Evolutionary conservation across 1,140 invertebrate species (phyloP).

Genomic region (Euura lappo): DNA sequence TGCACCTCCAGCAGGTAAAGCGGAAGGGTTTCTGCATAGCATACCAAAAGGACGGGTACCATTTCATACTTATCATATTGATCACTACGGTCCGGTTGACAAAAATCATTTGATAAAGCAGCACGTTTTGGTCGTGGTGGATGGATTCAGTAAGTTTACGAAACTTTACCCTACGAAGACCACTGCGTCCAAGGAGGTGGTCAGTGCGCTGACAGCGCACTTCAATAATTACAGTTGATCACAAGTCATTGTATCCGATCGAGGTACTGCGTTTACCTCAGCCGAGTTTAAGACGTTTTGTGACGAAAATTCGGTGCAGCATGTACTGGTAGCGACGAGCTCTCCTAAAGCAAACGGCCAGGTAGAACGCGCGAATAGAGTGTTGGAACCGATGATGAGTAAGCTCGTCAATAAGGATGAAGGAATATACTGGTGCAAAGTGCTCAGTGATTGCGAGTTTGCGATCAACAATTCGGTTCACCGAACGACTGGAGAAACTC

Average conservation of each 20-base stretch:
- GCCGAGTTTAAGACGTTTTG: constrained; percentile 26
- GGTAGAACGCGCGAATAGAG: constrained; percentile 24
- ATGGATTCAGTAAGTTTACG: constrained; percentile 37
- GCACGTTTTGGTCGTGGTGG: constrained; percentile 38
- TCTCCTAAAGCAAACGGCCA: constrained; percentile 23
- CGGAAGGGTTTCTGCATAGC: constrained; percentile 24
- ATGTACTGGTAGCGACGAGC: constrained; percentile 21
- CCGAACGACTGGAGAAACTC: constrained; percentile 24
- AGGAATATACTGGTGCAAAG: constrained; percentile 27
- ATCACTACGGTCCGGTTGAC: constrained; percentile 29
- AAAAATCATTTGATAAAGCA: constrained; percentile 23
- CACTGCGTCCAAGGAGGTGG: constrained; percentile 21
- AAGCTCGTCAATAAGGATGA: constrained; percentile 25
- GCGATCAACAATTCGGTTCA: constrained; percentile 35
- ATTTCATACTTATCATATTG: constrained; percentile 29
- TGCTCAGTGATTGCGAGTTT: constrained; percentile 29
- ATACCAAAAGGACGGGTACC: constrained; percentile 26
- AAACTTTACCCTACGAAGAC: constrained; percentile 23
- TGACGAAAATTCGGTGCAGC: constrained; percentile 16
- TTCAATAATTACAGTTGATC: constrained; percentile 25
- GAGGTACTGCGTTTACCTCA: constrained; percentile 28
- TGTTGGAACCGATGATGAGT: constrained; percentile 27
- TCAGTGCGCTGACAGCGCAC: constrained; percentile 17
- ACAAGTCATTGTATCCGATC: constrained; percentile 22
- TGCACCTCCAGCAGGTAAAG: constrained; percentile 21